Percentiles rank a stretch among this genome's conserved stretches.
Conservation (phyloP, 2,888 invertebrate genomes). For the Spilarctia lutea region DNA sequence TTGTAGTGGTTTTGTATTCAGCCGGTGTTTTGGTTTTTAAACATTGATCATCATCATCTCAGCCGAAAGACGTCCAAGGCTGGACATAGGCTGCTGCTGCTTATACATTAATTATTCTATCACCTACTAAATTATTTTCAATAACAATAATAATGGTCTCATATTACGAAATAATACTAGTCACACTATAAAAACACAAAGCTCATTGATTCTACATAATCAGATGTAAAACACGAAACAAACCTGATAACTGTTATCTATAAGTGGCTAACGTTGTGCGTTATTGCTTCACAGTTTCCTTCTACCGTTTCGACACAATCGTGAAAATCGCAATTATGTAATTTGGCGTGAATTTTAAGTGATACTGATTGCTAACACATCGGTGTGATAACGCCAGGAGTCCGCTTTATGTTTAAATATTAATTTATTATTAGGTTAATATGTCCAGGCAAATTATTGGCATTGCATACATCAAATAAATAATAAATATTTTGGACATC, state of each 20-base stretch:
- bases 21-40: not conserved
- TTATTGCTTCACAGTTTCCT: slow-evolving; percentile 53
- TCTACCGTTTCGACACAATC: slow-evolving; percentile 50
- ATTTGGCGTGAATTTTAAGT: slow-evolving; percentile 32
- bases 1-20: not conserved
- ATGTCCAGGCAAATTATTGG: too few species aligned
- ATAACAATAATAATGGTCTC: not conserved
- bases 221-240: slow-evolving; percentile 28
- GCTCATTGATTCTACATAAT: slow-evolving; percentile 2
- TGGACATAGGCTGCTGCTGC: too few species aligned
- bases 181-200: not conserved
- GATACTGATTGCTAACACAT: slow-evolving; percentile 13
- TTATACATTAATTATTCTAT: not conserved
- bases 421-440: not conserved
- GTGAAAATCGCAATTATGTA: slow-evolving; percentile 39
- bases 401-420: not conserved
- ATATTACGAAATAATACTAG: not conserved
- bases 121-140: not conserved
- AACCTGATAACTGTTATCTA: slow-evolving; percentile 55
- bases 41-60: not conserved
- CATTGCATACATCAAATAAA: too few species aligned
- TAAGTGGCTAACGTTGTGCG: slow-evolving; percentile 51
- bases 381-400: not conserved
- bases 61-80: too few species aligned
- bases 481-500: too few species aligned